These are phyloP conservation scores for Drosophila jambulina DNA, from an alignment of 1,140 invertebrate genomes.

Conservation along the genomic window DNA sequence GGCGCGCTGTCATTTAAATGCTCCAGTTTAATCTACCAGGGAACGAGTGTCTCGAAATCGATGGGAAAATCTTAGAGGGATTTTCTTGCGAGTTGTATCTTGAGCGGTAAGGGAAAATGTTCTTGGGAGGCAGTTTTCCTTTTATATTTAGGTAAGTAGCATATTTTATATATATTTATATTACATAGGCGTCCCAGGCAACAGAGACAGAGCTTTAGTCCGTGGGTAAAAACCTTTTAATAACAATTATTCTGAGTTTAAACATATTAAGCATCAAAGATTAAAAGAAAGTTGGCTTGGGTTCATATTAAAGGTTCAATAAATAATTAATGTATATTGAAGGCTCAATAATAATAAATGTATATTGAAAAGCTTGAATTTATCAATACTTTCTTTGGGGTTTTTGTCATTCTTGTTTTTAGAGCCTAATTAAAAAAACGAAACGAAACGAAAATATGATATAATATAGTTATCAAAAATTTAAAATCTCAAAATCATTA, in stretches of 20 bases:
- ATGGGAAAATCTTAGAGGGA: not conserved
- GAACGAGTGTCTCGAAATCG: constrained; percentile 7
- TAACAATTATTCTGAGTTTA: not conserved
- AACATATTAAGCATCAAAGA: not conserved
- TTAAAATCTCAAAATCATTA: too few relatives aligned
- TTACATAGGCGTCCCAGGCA: not conserved
- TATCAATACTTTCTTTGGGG: too few relatives aligned
- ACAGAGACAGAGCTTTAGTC: not conserved
- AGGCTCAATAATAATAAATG: not conserved
- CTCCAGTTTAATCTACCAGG: constrained; percentile 8
- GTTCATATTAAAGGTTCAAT: not conserved
- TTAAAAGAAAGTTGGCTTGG: not conserved
- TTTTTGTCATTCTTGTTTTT: too few relatives aligned
- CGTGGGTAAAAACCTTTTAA: not conserved
- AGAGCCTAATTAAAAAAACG: too few relatives aligned
- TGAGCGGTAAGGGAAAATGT: not conserved
- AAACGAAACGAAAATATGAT: too few relatives aligned
- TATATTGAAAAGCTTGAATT: too few relatives aligned
- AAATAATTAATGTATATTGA: not conserved
- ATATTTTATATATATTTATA: not conserved
- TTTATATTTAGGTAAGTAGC: not conserved
- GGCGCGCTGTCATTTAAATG: constrained; percentile 8
- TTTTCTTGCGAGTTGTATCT: not conserved
- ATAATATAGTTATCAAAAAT: too few relatives aligned
- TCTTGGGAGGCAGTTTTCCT: not conserved